Conservation (phyloP, 2,113 vertebrate genomes). For the Charina bottae region DNA sequence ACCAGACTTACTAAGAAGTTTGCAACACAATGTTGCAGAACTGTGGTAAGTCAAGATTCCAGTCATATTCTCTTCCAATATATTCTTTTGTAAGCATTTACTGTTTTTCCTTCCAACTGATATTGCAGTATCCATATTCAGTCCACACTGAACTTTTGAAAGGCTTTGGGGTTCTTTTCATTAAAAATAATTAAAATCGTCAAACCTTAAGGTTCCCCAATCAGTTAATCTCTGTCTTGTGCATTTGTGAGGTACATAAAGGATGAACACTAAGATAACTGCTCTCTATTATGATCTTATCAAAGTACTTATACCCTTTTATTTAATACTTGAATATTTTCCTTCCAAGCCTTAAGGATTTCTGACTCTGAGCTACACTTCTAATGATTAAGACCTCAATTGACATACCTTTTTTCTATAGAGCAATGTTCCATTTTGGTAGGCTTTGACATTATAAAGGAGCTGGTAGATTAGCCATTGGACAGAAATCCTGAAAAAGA, state of each 20-base stretch:
- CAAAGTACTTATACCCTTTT: background rate
- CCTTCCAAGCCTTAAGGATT: background rate
- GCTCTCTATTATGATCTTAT: background rate
- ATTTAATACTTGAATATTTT: background rate
- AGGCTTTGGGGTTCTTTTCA: background rate
- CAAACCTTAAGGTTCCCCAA: background rate
- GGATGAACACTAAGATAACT: background rate
- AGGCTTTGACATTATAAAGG: slow-evolving; percentile 26
- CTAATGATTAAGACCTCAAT: slow-evolving; percentile 5
- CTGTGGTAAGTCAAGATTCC: background rate
- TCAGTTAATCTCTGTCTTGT: background rate
- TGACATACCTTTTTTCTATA: slow-evolving; percentile 18
- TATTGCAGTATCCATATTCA: background rate
- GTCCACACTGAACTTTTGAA: background rate
- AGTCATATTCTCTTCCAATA: background rate
- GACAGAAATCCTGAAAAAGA: slow-evolving; percentile 14
- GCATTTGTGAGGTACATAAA: background rate
- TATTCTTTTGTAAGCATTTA: background rate
- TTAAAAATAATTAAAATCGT: background rate
- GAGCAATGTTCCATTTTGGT: slow-evolving; percentile 21
- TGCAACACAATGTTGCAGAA: background rate
- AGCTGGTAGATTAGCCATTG: slow-evolving; percentile 3
- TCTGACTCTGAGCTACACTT: background rate
- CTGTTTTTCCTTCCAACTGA: background rate
- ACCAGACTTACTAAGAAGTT: background rate